Base-by-base conservation (phyloP, 1,140 invertebrate species). In the Trachymyrmex cornetzi region DNA sequence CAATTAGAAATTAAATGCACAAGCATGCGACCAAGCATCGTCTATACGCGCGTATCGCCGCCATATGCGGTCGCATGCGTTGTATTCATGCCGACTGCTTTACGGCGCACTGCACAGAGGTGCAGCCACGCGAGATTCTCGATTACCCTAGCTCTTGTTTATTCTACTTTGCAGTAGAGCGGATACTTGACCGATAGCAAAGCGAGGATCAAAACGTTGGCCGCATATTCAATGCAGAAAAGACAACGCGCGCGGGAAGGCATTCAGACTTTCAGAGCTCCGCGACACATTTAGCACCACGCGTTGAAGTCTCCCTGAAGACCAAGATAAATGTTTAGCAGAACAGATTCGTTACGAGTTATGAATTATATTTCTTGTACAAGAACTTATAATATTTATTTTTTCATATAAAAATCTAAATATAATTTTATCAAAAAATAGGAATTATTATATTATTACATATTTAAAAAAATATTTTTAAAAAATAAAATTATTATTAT, bases 1-100 rank as follows among this genome's bases (percentile, higher is more conserved):
- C 88, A 89, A 89, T 89, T 89, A 89, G 88, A 90, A 82, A 87
- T 67, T 66, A 87, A 90, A 89, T 82, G 57, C 16, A 72, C 67
- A 59, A 63, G 53, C 44, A 57, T 64, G 86, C 30, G 59, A 85
- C 27, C 11, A 22, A 19, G 63, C 50, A 30, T 84, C n/a, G 30
- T 24, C 34, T 67, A 64, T 6, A 24, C 19, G 59, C n/a, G 30
- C 24, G 14, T 53, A 38, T 66, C n/a, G 30, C 22, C 16, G 2
- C 9, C 27, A 53, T 30, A 50, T 57, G 19, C 55, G 44, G 24
- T 63, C 38, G 38, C 53, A 80, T 69, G 34, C 86, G 30, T 50
- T 7, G 63, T 12, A 50, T 77, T 77, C 38, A 77, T 27, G 30
- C 27, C 57, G 22, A 12, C 48, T 50, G 16, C 19, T 30, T 82